phyloP scores from a whole-genome alignment of 2,888 invertebrate genomes.

The Pemphredon lugubris region DNA sequence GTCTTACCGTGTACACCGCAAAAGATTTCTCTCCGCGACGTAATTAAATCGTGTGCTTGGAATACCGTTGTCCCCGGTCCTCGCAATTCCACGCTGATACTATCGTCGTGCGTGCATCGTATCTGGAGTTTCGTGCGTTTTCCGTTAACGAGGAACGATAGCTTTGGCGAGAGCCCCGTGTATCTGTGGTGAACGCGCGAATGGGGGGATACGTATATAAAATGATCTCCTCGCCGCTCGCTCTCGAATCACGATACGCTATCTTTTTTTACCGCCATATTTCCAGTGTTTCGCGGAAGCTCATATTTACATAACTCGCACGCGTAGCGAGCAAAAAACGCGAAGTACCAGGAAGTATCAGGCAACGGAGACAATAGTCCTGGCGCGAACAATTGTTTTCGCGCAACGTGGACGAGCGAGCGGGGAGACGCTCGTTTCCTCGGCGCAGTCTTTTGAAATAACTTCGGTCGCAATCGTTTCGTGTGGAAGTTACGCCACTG shows the following conservation, averaged over 20 bases:
- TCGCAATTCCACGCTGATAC: not conserved
- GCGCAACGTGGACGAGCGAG: slow-evolving; percentile 3
- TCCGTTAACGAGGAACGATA: too few species aligned
- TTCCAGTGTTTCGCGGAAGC: too few species aligned
- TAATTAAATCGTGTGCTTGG: slow-evolving; percentile 24
- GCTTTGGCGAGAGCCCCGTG: too few species aligned
- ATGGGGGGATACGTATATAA: too few species aligned
- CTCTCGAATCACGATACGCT: too few species aligned
- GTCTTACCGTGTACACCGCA: slow-evolving; percentile 13
- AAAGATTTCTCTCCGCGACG: slow-evolving; percentile 28
- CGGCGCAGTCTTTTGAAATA: slow-evolving; percentile 51
- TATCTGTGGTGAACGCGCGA: too few species aligned
- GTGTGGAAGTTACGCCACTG: slow-evolving; percentile 56
- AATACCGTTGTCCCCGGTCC: slow-evolving; percentile 1
- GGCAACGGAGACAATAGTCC: slow-evolving; percentile 26
- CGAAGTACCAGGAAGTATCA: not conserved
- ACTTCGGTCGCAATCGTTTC: slow-evolving; percentile 44
- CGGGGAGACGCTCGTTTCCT: slow-evolving; percentile 24
- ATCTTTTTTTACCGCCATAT: too few species aligned
- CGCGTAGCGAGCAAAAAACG: not conserved
- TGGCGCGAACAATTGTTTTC: slow-evolving; percentile 29
- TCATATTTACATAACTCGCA: too few species aligned
- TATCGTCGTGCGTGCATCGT: not conserved
- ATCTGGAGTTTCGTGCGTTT: not conserved
- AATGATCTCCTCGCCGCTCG: too few species aligned